Evolutionary conservation across 2,797 vertebrate genomes (phyloP).

Genomic region (Leptodactylus fallax): DNA sequence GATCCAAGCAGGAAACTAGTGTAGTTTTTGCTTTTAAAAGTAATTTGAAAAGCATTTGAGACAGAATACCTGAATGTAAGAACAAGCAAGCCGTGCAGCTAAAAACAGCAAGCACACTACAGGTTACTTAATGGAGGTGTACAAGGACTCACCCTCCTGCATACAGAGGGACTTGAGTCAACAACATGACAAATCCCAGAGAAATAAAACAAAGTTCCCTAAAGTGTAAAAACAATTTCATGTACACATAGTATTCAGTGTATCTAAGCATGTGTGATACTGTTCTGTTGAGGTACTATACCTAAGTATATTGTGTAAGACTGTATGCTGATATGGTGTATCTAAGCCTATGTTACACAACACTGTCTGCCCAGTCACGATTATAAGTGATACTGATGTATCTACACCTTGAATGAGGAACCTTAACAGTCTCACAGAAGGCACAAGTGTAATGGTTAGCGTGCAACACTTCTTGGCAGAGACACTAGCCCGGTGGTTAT

Average conservation of each 20-base stretch:
- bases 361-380: not conserved
- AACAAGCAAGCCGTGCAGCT: not conserved
- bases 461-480: no score
- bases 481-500: no score
- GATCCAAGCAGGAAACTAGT: constrained; percentile 32
- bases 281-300: not conserved
- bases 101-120: not conserved
- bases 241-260: not conserved
- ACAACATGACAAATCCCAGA: not conserved
- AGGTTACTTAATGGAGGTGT: not conserved
- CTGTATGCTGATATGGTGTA: not conserved
- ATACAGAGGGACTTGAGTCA: not conserved
- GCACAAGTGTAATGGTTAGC: no score
- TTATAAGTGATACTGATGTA: no score
- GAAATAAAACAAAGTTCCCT: not conserved
- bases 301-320: not conserved
- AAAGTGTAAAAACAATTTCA: not conserved
- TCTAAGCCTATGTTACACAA: not conserved
- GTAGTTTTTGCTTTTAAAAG: no score
- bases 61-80: no score
- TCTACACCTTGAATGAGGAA: no score
- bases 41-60: no score
- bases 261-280: not conserved
- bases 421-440: no score
- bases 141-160: not conserved